Base-by-base conservation (phyloP, 2,888 invertebrate species). In the Sisyra terminalis region DNA sequence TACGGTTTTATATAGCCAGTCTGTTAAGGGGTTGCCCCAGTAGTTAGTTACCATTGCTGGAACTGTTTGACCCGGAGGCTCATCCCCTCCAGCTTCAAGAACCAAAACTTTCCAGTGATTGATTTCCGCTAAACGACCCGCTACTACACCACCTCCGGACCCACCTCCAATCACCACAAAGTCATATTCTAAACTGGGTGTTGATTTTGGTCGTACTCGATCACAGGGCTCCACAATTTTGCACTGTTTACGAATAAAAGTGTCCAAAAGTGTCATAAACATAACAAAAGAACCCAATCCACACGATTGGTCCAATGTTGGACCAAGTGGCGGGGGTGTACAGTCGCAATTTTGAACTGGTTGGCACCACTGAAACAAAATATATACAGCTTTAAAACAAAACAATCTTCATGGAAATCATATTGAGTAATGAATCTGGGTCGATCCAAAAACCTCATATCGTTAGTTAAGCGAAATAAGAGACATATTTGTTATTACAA, bases 61-160 rank as follows among this genome's bases (percentile, higher is more conserved):
- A 2, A 77, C 66, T 16, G 43, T 38, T 16, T 37, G 37, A 18
- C 69, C 71, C 1, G 70, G 69, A 0, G 79, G 78, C 56, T 79
- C 79, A 51, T 80, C 78, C 0, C 73, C 75, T 1, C 81, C 81
- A 1, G 80, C 80, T 63, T 81, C 81, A 46, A 81, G 56, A 8
- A 81, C 57, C 17, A 81, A 53, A n/a, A 81, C 77, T 62, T 73
- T 76, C 76, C 77, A 78, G 35, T 73, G 68, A 16, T 16, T 11
- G 6, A 18, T 37, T 52, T 78, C 77, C 13, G 76, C 73, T n/a
- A 80, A 56, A 44, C 78, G 65, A 1, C 65, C 71, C 7, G 78
- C 78, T 0, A 75, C 70, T 7, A 73, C 72, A 0, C 78, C 60
- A 0, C 79, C 79, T 0, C 73, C 75, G 3, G 77, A 71, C 1